Percentiles rank a stretch among this genome's conserved stretches.
These are phyloP conservation scores for Heterodera filipjevi DNA, from an alignment of 2,888 invertebrate genomes.

Conservation along the genomic window DNA sequence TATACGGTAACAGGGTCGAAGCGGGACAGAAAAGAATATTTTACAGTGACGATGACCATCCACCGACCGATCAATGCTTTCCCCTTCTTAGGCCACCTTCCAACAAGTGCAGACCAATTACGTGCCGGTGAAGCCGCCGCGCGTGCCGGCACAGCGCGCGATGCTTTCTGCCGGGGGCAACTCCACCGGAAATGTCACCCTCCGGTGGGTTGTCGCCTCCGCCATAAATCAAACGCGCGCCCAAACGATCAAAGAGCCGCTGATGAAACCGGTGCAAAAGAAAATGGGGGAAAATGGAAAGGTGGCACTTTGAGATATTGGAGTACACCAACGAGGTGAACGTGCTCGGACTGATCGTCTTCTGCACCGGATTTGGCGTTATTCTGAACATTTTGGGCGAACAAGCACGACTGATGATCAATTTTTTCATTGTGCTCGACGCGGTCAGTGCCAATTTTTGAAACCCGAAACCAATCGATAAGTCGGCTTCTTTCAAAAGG, in stretches of 20 bases:
- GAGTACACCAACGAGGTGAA: conserved; percentile 72
- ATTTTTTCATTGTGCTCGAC: conserved; percentile 85
- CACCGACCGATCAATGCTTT: neutral
- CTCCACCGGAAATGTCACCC: neutral
- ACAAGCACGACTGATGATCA: conserved; percentile 78
- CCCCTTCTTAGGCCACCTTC: conserved; percentile 69
- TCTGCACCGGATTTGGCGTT: conserved; percentile 86
- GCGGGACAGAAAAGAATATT: too few relatives aligned
- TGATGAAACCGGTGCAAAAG: conserved; percentile 19
- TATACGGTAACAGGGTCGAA: too few relatives aligned
- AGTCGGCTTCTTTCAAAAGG: conserved; percentile 69
- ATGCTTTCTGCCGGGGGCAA: neutral
- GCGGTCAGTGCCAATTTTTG: conserved; percentile 73
- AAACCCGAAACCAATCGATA: conserved; percentile 10
- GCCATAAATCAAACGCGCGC: conserved; percentile 38
- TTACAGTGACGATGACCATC: neutral
- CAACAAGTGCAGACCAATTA: conserved; percentile 65
- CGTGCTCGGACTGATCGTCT: conserved; percentile 82
- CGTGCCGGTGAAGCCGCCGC: conserved; percentile 46
- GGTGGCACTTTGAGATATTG: conserved; percentile 41
- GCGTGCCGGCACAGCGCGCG: conserved; percentile 17
- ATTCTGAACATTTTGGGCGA: conserved; percentile 82
- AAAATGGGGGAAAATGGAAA: neutral
- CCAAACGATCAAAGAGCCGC: conserved; percentile 14
- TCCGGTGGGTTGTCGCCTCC: neutral